Evolutionary conservation across 2,113 vertebrate species (phyloP).

Genomic region (Lanius ludovicianus): DNA sequence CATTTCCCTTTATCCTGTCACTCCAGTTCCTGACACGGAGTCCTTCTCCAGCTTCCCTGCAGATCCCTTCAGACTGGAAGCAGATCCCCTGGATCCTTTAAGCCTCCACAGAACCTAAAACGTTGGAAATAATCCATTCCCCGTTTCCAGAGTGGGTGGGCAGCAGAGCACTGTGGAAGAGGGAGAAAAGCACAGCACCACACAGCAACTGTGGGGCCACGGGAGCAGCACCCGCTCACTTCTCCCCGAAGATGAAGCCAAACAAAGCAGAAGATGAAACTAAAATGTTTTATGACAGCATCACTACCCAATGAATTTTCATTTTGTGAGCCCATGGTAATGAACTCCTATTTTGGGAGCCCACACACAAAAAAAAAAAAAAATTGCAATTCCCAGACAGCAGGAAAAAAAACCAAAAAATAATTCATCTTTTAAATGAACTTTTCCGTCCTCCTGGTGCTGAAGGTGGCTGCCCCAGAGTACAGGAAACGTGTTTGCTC

Average conservation of each 20-base stretch:
- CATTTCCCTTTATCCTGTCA: neutral
- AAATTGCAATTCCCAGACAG: neutral
- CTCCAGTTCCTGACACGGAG: neutral
- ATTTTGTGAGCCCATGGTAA: neutral
- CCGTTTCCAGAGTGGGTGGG: neutral
- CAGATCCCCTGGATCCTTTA: neutral
- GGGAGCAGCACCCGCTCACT: neutral
- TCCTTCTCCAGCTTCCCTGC: neutral
- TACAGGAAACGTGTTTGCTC: neutral
- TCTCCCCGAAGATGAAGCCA: neutral
- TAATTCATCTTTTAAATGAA: neutral
- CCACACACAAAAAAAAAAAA: neutral
- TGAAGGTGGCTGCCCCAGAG: neutral
- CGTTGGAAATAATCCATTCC: neutral
- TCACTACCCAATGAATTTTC: neutral
- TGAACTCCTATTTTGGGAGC: neutral
- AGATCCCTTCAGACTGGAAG: too few species aligned
- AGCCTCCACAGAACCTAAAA: neutral
- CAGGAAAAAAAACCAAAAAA: neutral
- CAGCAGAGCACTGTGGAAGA: neutral
- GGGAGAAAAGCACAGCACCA: neutral
- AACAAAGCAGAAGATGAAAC: neutral
- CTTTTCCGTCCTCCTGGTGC: neutral
- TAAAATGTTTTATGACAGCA: neutral
- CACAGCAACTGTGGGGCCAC: neutral